Base-by-base conservation (phyloP, 2,888 invertebrate species). In the Augochlorella aurata region DNA sequence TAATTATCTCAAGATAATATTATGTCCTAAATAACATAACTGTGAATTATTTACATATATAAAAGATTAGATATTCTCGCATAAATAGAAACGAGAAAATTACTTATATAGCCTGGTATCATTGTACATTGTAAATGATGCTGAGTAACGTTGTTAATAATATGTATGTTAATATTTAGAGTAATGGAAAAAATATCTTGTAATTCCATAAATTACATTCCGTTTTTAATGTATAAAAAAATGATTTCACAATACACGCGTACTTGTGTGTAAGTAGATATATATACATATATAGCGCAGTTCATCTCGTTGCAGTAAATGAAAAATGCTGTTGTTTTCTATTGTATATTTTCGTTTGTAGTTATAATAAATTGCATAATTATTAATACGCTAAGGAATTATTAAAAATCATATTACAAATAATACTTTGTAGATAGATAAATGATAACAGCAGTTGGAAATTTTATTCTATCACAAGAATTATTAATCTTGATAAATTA, bases 401-500 rank as follows among this genome's bases (percentile, higher is more conserved):
- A 79, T 84, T 86, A 86, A 83, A 89, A 89, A 88, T 89, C 79
- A 85, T 88, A 89, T 88, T 90, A 91, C 87, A 91, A 91, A 90
- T 88, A 90, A 90, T 90, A 89, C 82, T 84, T 82, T 72, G 76
- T 72, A 74, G 45, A 74, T 73, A 76, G 68, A 82, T 77, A 77
- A 84, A 81, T 75, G 16, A 81, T 78, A 87, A 74, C 58, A 73
- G 44, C 75, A 77, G 74, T 65, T 73, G 74, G 66, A 79, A 81
- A 84, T 73, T 77, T 86, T 81, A 77, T 81, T 83, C 81, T 85
- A 86, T 87, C 82, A 81, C 82, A 84, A 76, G 50, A 38, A 50
- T 74, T 77, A 66, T 77, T 77, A 54, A 69, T 61, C 29, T 74
- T 67, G 58, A n/a, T 21, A 73, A 88, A 68, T 85, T 76, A 90